Base-by-base conservation (phyloP, 2,113 vertebrate genomes). In the Cygnus buccinator region DNA sequence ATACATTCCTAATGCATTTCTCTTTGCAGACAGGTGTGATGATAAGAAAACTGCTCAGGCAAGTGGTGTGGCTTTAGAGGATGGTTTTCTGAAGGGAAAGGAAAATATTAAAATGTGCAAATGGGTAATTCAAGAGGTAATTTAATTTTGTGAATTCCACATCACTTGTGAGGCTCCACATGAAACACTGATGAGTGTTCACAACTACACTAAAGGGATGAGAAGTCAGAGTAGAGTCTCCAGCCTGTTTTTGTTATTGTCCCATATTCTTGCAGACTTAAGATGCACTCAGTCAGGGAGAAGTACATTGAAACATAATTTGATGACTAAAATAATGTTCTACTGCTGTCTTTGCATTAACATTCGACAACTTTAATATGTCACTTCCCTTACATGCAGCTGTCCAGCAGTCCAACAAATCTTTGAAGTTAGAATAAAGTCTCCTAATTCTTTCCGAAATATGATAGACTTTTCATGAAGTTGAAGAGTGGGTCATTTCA, bases 121-220 rank as follows among this genome's bases (percentile, higher is more conserved):
- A 94, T 80, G 44, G 39, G 84, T 96, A 93, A 96, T 91, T 55
- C 59, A 87, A 96, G 84, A 97, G 26, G 55, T 96, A 97, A 98
- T 96, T 96, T 52, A 20, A 96, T 97, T 97, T 97, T 91, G 41
- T 96, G 96, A 97, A 96, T 77, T 92, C 74, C 50, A 31, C 89
- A 91, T 96, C 81, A 96, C 95, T 96, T 97, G 63, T 84, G 82
- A 96, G 73, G 68, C 63, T 90, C 71, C 71, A 89, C 48, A 90
- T 90, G 76, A 96, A 95, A 94, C 95, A 78, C 57, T 95, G 79
- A 96, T 96, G 92, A 95, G 66, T 82, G 78, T 83, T 92, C 87
- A 84, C 46, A 93, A 48, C 2, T 82, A 92, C 52, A 75, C 29
- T 72, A 55, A 89, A 70, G 81, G 31, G 63, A 62, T 81, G 28